Conservation (phyloP, 2,888 invertebrate genomes). For the Myathropa florea region DNA sequence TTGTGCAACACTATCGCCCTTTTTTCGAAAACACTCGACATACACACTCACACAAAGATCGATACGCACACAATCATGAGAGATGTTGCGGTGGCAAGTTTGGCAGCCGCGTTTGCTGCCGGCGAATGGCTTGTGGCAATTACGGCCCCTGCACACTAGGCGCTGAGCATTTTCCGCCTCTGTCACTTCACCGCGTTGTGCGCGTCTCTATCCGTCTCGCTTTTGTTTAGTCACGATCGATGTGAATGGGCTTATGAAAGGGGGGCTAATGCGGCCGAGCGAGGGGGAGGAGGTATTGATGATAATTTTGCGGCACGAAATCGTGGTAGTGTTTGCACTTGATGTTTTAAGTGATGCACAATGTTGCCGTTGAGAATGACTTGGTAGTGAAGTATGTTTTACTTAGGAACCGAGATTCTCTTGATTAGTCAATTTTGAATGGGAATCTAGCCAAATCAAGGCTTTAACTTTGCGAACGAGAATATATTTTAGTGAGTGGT, state of each 20-base stretch:
- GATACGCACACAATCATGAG: background rate
- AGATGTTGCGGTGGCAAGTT: conserved; percentile 60
- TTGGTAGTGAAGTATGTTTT: background rate
- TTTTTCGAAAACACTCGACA: background rate
- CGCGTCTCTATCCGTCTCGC: background rate
- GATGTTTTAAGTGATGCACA: background rate
- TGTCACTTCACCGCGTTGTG: background rate
- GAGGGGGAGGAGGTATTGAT: background rate
- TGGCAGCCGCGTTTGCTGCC: conserved; percentile 39
- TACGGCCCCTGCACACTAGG: background rate
- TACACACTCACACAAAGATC: background rate
- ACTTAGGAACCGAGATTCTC: too few relatives aligned
- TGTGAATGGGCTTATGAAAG: conserved; percentile 16
- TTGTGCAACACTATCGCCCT: conserved; percentile 45
- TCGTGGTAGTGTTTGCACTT: conserved; percentile 36
- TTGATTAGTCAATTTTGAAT: too few relatives aligned
- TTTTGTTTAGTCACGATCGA: conserved; percentile 28
- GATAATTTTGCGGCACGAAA: conserved; percentile 31
- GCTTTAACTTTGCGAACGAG: too few relatives aligned
- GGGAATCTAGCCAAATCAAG: too few relatives aligned
- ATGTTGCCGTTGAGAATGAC: conserved; percentile 12
- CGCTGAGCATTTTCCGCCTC: conserved; percentile 9
- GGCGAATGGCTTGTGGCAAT: conserved; percentile 52
- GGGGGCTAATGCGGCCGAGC: background rate
- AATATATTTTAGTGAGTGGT: too few relatives aligned